phyloP scores from a whole-genome alignment of 37 sponge, comb jelly and placozoan genomes.

The Theonella swinhoei region DNA sequence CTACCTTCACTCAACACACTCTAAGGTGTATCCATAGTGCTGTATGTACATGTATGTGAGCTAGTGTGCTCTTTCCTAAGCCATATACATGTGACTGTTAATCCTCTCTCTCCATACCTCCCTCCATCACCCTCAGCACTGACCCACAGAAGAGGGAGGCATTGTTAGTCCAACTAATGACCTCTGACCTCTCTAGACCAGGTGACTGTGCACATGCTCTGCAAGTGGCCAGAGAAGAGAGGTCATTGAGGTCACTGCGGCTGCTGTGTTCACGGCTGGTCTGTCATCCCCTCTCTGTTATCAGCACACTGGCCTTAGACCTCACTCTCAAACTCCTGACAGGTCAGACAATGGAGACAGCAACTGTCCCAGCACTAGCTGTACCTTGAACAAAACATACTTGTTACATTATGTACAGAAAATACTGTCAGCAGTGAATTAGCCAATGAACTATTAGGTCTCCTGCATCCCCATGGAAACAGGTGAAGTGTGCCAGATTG shows the following conservation, averaged over 20 bases:
- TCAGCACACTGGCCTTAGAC: neutral
- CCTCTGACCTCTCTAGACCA: neutral
- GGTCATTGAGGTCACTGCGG: neutral
- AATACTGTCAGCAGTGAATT: neutral
- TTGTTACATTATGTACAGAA: neutral
- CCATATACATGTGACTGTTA: too few species aligned
- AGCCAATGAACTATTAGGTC: neutral
- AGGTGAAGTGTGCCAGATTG: too few species aligned
- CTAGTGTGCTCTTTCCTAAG: too few species aligned
- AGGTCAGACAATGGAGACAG: neutral
- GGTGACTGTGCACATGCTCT: neutral
- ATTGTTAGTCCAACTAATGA: neutral
- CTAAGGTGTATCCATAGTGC: too few species aligned
- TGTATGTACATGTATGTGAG: too few species aligned
- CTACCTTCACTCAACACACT: too few species aligned
- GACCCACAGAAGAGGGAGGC: neutral
- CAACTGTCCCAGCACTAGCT: too few species aligned
- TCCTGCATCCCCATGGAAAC: neutral
- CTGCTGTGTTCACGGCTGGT: constrained; percentile 8
- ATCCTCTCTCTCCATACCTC: neutral
- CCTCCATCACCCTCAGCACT: neutral
- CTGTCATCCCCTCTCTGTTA: constrained; percentile 27
- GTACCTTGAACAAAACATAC: too few species aligned
- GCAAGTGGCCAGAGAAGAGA: neutral
- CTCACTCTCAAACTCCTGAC: neutral